Conservation (phyloP, 2,113 vertebrate genomes). For the Epinephelus moara region DNA sequence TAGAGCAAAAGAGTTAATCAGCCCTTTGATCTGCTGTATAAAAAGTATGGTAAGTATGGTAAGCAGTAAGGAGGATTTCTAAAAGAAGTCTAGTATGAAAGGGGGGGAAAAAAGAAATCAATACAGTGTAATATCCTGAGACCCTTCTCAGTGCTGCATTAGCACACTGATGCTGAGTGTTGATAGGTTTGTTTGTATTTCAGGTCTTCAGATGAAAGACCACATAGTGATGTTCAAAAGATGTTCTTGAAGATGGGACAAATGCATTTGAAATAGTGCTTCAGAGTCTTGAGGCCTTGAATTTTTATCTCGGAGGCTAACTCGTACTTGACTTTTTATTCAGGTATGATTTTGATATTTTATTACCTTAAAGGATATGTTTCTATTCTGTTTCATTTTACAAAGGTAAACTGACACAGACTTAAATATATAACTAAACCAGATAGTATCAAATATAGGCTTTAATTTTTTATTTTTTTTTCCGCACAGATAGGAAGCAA, state of each 20-base stretch:
- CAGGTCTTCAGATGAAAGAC: slow-evolving; percentile 60
- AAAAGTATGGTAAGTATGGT: slow-evolving; percentile 57
- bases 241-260: slow-evolving; percentile 46
- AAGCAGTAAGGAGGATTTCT: slow-evolving; percentile 55
- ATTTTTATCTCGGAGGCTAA: slow-evolving; percentile 34
- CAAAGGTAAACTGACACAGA: neutral
- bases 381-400: neutral
- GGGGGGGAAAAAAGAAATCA: slow-evolving; percentile 39
- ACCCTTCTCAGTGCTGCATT: slow-evolving; percentile 39
- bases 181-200: slow-evolving; percentile 64
- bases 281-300: slow-evolving; percentile 35
- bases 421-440: neutral
- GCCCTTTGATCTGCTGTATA: slow-evolving; percentile 70
- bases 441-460: neutral
- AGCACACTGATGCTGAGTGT: slow-evolving; percentile 9
- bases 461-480: neutral
- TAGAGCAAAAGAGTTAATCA: slow-evolving; percentile 79
- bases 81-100: slow-evolving; percentile 55
- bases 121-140: slow-evolving; percentile 54
- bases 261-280: slow-evolving; percentile 41
- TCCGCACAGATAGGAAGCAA: neutral
- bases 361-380: slow-evolving; percentile 1
- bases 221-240: slow-evolving; percentile 41
- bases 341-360: slow-evolving; percentile 13
- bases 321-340: slow-evolving; percentile 40